These are phyloP conservation scores for Spodoptera litura DNA, from an alignment of 1,140 invertebrate genomes.

Conservation along the genomic window DNA sequence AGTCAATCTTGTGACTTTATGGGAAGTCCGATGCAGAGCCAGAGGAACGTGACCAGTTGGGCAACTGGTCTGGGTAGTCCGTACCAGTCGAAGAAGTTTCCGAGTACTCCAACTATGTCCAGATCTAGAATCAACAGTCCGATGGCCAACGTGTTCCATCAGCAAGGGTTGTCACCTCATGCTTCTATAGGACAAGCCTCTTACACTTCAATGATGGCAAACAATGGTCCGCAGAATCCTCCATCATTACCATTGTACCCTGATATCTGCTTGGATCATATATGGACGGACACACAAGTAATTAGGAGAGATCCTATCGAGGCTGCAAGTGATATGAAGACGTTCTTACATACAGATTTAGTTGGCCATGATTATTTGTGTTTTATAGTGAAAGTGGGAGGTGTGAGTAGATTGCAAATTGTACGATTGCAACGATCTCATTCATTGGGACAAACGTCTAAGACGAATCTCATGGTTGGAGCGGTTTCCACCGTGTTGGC, in stretches of 20 bases:
- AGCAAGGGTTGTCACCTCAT: constrained; percentile 82
- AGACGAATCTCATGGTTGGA: constrained; percentile 90
- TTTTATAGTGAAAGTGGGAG: constrained; percentile 89
- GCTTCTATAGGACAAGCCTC: constrained; percentile 82
- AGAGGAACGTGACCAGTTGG: constrained; percentile 72
- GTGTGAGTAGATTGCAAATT: constrained; percentile 89
- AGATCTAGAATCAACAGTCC: constrained; percentile 88
- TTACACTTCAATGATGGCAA: constrained; percentile 77
- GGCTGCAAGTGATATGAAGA: constrained; percentile 89
- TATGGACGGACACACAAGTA: constrained; percentile 93
- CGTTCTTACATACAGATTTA: constrained; percentile 93
- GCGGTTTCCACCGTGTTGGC: constrained; percentile 90
- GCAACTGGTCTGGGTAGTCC: constrained; percentile 73
- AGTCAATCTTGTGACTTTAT: constrained; percentile 84
- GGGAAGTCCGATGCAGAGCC: constrained; percentile 73
- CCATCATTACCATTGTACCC: constrained; percentile 92
- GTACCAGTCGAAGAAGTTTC: constrained; percentile 69
- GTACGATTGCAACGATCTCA: constrained; percentile 92
- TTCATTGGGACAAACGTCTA: constrained; percentile 84
- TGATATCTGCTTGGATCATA: constrained; percentile 94
- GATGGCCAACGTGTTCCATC: constrained; percentile 86
- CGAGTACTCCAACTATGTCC: constrained; percentile 65
- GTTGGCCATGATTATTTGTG: constrained; percentile 94
- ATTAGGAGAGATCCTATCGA: constrained; percentile 84
- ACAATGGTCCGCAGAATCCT: constrained; percentile 66